These are phyloP conservation scores for Sebastes diploproa DNA, from an alignment of 2,797 vertebrate species.

Conservation along the genomic window DNA sequence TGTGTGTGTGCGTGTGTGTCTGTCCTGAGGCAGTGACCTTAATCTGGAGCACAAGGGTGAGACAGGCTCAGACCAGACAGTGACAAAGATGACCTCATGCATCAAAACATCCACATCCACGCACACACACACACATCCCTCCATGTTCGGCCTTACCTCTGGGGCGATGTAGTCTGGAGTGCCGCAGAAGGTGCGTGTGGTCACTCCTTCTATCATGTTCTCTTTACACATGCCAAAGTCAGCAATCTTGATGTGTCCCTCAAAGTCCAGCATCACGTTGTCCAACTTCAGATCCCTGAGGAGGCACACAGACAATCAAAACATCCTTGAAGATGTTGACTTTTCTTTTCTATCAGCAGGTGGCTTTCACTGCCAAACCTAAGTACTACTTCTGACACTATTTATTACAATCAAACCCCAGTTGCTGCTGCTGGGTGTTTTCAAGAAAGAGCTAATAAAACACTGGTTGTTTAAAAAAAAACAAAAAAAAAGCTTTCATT, in stretches of 20 bases:
- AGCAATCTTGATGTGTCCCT: conserved; percentile 98
- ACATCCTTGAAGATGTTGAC: neutral
- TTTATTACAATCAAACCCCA: neutral
- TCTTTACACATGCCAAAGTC: conserved; percentile 99
- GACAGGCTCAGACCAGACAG: conserved; percentile 57
- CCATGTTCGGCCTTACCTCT: conserved; percentile 79
- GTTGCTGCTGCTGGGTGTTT: neutral
- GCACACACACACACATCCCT: neutral
- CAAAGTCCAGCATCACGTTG: conserved; percentile 96
- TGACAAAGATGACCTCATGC: conserved; percentile 56
- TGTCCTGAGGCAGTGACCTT: conserved; percentile 64
- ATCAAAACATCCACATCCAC: conserved; percentile 12
- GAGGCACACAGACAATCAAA: conserved; percentile 8
- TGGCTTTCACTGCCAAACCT: neutral
- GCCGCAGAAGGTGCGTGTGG: conserved; percentile 96
- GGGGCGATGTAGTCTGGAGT: conserved; percentile 98
- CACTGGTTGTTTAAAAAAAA: neutral
- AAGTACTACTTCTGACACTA: neutral
- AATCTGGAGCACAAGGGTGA: conserved; percentile 66
- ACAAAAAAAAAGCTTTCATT: neutral
- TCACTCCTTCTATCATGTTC: conserved; percentile 88
- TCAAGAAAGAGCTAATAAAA: neutral
- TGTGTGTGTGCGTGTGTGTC: conserved; percentile 1
- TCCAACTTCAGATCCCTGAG: conserved; percentile 95
- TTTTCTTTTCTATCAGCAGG: neutral